Evolutionary conservation across 2,113 vertebrate species (phyloP), one percentile per base, ranked within the genome.

Genomic region (Terrapene triunguis): DNA sequence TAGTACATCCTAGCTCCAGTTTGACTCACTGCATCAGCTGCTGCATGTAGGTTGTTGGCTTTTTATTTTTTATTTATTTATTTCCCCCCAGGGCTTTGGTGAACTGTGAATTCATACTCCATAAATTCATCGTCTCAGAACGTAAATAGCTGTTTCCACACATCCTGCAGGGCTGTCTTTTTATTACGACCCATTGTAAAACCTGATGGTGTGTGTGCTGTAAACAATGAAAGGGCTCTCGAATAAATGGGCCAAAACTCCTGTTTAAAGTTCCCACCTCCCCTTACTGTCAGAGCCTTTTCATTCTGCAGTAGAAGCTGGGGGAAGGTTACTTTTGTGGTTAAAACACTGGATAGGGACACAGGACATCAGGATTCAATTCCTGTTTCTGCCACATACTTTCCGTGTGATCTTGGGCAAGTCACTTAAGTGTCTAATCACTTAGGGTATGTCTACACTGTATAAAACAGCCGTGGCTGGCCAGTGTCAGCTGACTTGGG

Each of bases 181-280:
- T 94, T 95, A 85, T 97, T 96, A 94, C 92, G 96, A 94, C 94
- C 95, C 92, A 88, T 84, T 95, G n/a, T 95, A 97, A 97, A 98
- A 97, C 94, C 88, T 95, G 95, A 96, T 96, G 92, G 93, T 89
- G 85, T 96, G 84, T 96, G 50, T 96, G 89, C 83, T 94, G 82
- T 96, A 97, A 97, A 96, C 88, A 96, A 6, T 91, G 81, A 91
- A 95, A 97, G 93, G 51, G 87, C 84, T 90, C 78, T 84, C 84
- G 93, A 90, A 89, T 89, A 96, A 96, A 95, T 80, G 88, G 89
- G 42, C 62, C 95, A 62, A 53, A 84, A 85, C 90, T 44, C 27
- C 81, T 92, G 92, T 85, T 80, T 82, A 53, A 27, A 57, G 27
- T 38, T 25, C 29, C 10, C 32, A 22, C 48, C 47, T 84, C 78